These are phyloP conservation scores for Seriola rivoliana DNA, from an alignment of 2,113 vertebrate species.

Conservation along the genomic window DNA sequence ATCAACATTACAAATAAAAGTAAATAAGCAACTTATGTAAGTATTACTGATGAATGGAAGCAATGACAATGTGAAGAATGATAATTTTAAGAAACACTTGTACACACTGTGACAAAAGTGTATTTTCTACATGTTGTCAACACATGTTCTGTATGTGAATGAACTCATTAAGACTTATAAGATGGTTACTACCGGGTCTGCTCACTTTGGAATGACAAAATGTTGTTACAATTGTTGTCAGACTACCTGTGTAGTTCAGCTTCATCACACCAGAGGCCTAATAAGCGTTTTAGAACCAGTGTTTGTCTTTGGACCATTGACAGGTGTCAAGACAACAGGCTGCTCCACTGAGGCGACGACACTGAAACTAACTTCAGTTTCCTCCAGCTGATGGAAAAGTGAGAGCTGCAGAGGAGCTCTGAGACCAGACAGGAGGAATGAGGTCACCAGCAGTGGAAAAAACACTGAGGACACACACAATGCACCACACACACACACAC, in stretches of 20 bases:
- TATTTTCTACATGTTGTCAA: neutral
- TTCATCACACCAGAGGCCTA: neutral
- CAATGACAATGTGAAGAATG: no score
- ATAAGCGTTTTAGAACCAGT: neutral
- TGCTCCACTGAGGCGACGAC: conserved; percentile 38
- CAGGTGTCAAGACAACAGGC: conserved; percentile 45
- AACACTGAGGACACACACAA: conserved; percentile 4
- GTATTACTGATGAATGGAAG: no score
- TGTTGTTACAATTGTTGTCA: neutral
- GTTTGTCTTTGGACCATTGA: conserved; percentile 43
- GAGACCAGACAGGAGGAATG: conserved; percentile 38
- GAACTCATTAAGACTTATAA: neutral
- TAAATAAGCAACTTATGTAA: no score
- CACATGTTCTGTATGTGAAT: neutral
- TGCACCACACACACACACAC: neutral
- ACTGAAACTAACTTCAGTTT: conserved; percentile 27
- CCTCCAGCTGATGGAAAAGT: conserved; percentile 56
- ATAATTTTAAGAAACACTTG: no score
- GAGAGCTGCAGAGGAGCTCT: conserved; percentile 10
- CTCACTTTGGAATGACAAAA: neutral
- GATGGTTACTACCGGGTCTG: no score
- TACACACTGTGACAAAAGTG: no score
- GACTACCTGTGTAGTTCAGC: neutral
- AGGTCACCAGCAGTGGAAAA: conserved; percentile 24
- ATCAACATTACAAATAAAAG: no score